Evolutionary conservation across 2,888 invertebrate genomes (phyloP), one percentile per base, ranked within the genome.

Genomic region (Belgica antarctica): DNA sequence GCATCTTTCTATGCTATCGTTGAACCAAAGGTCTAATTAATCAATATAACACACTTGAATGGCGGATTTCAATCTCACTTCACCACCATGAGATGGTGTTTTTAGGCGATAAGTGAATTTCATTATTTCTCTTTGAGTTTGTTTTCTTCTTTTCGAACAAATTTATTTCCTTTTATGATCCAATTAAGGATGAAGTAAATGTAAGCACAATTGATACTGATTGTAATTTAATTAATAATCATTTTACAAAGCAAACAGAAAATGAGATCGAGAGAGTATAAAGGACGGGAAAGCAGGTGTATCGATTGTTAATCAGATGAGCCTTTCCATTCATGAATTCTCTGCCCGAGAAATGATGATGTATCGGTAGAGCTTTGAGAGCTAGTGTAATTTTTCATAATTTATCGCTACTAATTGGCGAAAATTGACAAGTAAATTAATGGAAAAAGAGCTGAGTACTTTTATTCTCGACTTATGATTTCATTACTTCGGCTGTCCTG

Each of bases 341-440:
- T 19, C 22, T n/a, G n/a, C n/a, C 12, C 17, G 22, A 5, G 19
- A 22, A 19, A 5, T n/a, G 52, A 52, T 52, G 52, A 52, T 17
- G 52, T 22, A 52, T 52, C 52, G 22, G 7, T 52, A 12, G 15
- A n/a, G 12, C 2, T 15, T 31, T 12, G n/a, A 41, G 22, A 52
- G 52, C 46, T 66, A 47, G 28, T 66, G 65, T 46, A 66, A 47
- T 68, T 68, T 68, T 68, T 68, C 57, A 57, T 28, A 52, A 59
- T 57, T 68, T 57, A 27, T 57, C 57, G 57, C 52, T 57, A 68
- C 57, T 68, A 68, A 68, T 68, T 68, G 57, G 31, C 31, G 68
- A 34, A 68, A 68, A 68, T 68, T 68, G 68, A 68, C 68, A 68
- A 68, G 68, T 68, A 57, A 68, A 68, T 68, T 68, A 68, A 68